Evolutionary conservation across 2,113 vertebrate species (phyloP).

Genomic region (Platysternon megacephalum): DNA sequence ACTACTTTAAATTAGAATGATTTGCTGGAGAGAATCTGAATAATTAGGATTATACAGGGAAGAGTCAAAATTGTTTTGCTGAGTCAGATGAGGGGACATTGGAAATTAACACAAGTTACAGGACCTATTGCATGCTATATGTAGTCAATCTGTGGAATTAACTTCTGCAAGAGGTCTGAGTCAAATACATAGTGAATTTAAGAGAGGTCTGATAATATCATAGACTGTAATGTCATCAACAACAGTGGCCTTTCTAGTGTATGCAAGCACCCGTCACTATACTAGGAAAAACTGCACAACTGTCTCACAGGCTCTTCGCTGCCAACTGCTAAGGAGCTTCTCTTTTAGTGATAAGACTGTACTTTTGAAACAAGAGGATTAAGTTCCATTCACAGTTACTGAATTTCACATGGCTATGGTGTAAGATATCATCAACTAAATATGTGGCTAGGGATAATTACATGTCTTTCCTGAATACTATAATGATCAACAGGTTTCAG

Average conservation of each 20-base stretch:
- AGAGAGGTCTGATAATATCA: neutral
- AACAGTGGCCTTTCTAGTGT: neutral
- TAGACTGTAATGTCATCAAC: neutral
- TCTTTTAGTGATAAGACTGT: neutral
- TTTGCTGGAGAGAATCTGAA: slow-evolving; percentile 19
- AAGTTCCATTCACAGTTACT: neutral
- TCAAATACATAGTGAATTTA: neutral
- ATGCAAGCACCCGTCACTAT: neutral
- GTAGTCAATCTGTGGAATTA: neutral
- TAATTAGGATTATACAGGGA: neutral
- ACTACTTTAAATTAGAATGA: slow-evolving; percentile 8
- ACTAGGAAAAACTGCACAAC: neutral
- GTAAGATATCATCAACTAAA: too few relatives aligned
- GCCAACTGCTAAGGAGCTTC: neutral
- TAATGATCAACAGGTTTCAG: too few relatives aligned
- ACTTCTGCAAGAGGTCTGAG: neutral
- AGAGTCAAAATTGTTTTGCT: neutral
- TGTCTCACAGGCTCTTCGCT: neutral
- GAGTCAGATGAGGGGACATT: neutral
- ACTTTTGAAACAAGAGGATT: neutral
- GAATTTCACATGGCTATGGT: neutral
- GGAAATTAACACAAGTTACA: neutral
- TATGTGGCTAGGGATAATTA: too few relatives aligned
- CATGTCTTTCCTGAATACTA: too few relatives aligned
- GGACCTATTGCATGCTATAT: neutral